phyloP scores from a whole-genome alignment of 2,888 invertebrate genomes.

The Leucophora obtusa region DNA sequence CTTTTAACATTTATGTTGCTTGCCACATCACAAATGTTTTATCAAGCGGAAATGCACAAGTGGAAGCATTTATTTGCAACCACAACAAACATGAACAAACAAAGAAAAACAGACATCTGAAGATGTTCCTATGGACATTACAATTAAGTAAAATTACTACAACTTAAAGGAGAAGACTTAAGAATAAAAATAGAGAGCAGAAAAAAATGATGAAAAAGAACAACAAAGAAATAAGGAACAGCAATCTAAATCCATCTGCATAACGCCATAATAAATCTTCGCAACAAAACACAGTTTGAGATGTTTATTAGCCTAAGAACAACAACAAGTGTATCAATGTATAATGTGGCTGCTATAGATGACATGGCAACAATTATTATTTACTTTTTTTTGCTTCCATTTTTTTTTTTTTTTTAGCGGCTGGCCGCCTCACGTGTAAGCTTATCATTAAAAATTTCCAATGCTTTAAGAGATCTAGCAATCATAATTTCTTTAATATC shows the following conservation, averaged over 20 bases:
- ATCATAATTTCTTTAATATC: slow-evolving; percentile 69
- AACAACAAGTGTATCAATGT: slow-evolving; percentile 43
- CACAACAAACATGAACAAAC: slow-evolving; percentile 5
- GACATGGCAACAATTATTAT: slow-evolving; percentile 63
- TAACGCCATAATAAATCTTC: slow-evolving; percentile 59
- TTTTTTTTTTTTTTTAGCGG: slow-evolving; percentile 14
- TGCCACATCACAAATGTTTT: slow-evolving; percentile 43
- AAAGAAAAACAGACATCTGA: slow-evolving; percentile 34
- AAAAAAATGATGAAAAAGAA: slow-evolving; percentile 9
- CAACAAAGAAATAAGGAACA: slow-evolving; percentile 26
- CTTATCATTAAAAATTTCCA: slow-evolving; percentile 72
- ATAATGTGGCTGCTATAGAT: slow-evolving; percentile 28
- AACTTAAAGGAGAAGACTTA: neutral
- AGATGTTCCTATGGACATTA: slow-evolving; percentile 47
- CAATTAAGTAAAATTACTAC: slow-evolving; percentile 54
- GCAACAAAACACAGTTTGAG: slow-evolving; percentile 35
- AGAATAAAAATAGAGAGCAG: neutral
- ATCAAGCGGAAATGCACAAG: slow-evolving; percentile 62
- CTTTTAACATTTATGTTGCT: slow-evolving; percentile 52
- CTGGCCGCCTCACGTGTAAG: slow-evolving; percentile 66
- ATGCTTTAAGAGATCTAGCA: slow-evolving; percentile 66
- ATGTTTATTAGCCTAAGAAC: slow-evolving; percentile 55
- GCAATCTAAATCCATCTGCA: slow-evolving; percentile 63
- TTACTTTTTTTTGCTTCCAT: slow-evolving; percentile 41
- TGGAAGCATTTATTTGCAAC: slow-evolving; percentile 53